Base-by-base conservation (phyloP, 2,113 vertebrate genomes). In the Bubalus kerabau region DNA sequence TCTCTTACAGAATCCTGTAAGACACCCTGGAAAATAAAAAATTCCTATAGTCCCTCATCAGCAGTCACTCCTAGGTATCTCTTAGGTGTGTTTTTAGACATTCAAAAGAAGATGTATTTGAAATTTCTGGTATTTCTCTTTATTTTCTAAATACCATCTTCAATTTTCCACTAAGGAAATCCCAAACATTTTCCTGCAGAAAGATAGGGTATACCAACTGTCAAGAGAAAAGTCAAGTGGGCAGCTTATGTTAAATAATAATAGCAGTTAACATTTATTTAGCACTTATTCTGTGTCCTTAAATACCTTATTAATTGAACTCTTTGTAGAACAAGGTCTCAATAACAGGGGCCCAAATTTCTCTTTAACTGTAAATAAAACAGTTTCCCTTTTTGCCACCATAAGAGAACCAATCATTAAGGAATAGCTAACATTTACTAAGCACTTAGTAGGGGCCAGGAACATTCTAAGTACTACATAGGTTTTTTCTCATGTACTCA, bases 231-330 rank as follows among this genome's bases (percentile, higher is more conserved):
- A 87, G 36, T 83, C 32, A 93, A 96, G 84, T 76, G 14, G 21
- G 54, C 36, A 97, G 94, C 56, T 71, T 93, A 78, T n/a, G 24
- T 95, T 40, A 87, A 82, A 90, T 59, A 96, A 62, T 50, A 94
- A 50, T 46, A 88, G 7, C 30, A 94, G 36, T n/a, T 87, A 81
- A 87, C 6, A 46, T 48, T 93, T 92, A 90, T 56, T 91, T 81
- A 92, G 30, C 95, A 87, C 13, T 94, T 94, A 95, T 86, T 78
- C 36, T 90, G 8, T 62, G n/a, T 19, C 32, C 82, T 93, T 28
- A 96, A 81, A 94, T 84, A 91, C 46, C 90, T 83, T 26, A 87
- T 93, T 78, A 94, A 85, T 36, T 78, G 14, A 94, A 90, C 14
- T 60, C 24, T 87, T 78, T 56, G 32, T 81, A 64, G 85, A 97